Evolutionary conservation across 2,888 invertebrate species (phyloP).

Genomic region (Hymenopus coronatus): DNA sequence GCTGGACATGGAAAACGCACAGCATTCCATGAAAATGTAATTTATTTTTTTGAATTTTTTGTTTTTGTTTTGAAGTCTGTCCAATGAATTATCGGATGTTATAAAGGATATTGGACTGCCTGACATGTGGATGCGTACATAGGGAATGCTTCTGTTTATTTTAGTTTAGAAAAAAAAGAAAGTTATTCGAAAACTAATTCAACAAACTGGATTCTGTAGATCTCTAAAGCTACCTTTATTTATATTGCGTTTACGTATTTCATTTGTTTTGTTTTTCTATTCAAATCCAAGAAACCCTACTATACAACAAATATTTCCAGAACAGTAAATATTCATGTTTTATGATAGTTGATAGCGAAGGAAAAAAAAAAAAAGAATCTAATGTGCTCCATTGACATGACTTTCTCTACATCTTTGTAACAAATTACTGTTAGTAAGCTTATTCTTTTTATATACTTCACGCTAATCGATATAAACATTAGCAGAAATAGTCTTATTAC

Average conservation of each 20-base stretch:
- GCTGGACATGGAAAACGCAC: neutral
- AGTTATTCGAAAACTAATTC: neutral
- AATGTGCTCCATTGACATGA: too few species aligned
- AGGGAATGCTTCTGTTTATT: neutral
- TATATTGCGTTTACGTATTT: neutral
- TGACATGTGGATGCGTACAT: neutral
- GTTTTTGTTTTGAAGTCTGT: neutral
- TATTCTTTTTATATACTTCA: too few species aligned
- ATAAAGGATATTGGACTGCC: neutral
- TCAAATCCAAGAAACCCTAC: too few species aligned
- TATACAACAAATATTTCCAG: too few species aligned
- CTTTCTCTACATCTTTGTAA: too few species aligned
- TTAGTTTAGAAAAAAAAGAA: neutral
- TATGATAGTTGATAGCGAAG: too few species aligned
- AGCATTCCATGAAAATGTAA: conserved; percentile 6
- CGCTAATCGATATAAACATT: too few species aligned
- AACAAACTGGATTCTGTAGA: neutral
- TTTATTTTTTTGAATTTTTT: neutral
- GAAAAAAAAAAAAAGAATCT: too few species aligned
- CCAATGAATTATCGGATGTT: neutral
- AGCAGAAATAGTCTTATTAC: too few species aligned
- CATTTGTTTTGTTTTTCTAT: neutral
- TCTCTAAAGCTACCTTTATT: neutral
- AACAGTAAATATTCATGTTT: too few species aligned
- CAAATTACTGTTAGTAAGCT: too few species aligned